A percentile compares a stretch with the other conserved stretches of the same genome.
Conservation (phyloP, 2,888 invertebrate genomes). For the Troides helena region DNA sequence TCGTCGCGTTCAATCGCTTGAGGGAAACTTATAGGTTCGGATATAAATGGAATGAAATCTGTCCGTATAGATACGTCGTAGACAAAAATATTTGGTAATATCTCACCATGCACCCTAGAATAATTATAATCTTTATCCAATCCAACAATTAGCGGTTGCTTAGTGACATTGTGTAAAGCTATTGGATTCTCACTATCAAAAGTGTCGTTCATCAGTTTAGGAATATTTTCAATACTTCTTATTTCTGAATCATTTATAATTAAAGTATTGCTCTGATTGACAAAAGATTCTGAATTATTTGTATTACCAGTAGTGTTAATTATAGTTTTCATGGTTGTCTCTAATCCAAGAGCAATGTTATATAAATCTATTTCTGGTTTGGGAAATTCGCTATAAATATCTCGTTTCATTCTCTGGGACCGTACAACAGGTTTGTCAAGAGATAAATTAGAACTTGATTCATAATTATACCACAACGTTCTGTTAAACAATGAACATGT, state of each 20-base stretch:
- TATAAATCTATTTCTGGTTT: slow-evolving; percentile 6
- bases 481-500: slow-evolving; percentile 50
- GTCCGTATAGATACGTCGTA: slow-evolving; percentile 16
- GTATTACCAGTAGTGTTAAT: slow-evolving; percentile 25
- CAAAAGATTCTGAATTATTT: slow-evolving; percentile 31
- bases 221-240: neutral
- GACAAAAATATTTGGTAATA: slow-evolving; percentile 10
- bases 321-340: slow-evolving; percentile 1
- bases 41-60: slow-evolving; percentile 39
- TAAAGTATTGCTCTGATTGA: slow-evolving; percentile 2
- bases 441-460: slow-evolving; percentile 19
- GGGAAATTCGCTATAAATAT: slow-evolving; percentile 30
- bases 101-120: neutral
- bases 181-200: slow-evolving; percentile 43
- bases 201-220: slow-evolving; percentile 7
- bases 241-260: neutral
- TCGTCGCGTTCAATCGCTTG: slow-evolving; percentile 37
- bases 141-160: slow-evolving; percentile 27
- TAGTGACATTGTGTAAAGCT: slow-evolving; percentile 41
- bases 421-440: slow-evolving; percentile 38
- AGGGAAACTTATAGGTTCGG: slow-evolving; percentile 35
- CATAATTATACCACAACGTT: slow-evolving; percentile 38
- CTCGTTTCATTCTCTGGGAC: slow-evolving; percentile 52
- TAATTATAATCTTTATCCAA: slow-evolving; percentile 11
- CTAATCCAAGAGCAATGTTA: neutral